Percentiles rank a stretch among this genome's conserved stretches.
Evolutionary conservation across 2,888 invertebrate genomes (phyloP).

Genomic region (Ectemnius cavifrons): DNA sequence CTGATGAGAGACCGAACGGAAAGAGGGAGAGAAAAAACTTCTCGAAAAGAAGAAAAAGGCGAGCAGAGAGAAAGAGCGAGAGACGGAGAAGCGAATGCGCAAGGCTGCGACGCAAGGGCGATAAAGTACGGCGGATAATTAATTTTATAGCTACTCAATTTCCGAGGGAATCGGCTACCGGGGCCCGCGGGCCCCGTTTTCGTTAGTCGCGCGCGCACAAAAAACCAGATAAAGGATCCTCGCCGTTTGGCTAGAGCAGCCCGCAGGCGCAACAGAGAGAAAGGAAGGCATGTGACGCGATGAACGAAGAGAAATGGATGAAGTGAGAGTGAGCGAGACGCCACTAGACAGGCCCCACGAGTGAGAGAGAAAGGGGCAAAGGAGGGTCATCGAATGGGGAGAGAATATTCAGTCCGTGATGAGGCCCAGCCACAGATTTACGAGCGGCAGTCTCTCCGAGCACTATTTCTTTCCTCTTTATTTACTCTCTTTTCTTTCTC

Average conservation of each 20-base stretch:
- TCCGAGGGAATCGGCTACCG: constrained; percentile 76
- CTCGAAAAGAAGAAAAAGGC: background rate
- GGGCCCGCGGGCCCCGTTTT: constrained; percentile 67
- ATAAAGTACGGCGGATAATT: constrained; percentile 77
- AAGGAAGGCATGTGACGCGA: background rate
- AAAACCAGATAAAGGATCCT: constrained; percentile 47
- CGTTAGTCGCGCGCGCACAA: constrained; percentile 68
- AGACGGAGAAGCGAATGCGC: constrained; percentile 39
- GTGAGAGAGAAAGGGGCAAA: constrained; percentile 10
- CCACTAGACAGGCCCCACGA: background rate
- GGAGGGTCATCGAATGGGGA: constrained; percentile 25
- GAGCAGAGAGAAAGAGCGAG: constrained; percentile 14
- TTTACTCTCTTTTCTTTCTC: constrained; percentile 65
- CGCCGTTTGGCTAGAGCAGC: constrained; percentile 24
- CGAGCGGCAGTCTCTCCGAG: constrained; percentile 70
- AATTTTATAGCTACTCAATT: constrained; percentile 78
- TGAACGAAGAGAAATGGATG: constrained; percentile 7
- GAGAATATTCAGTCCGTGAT: constrained; percentile 71
- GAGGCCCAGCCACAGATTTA: constrained; percentile 74
- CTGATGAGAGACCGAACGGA: background rate
- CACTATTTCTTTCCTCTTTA: constrained; percentile 61
- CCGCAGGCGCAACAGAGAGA: constrained; percentile 13
- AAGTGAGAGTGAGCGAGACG: constrained; percentile 14
- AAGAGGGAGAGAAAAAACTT: constrained; percentile 25
- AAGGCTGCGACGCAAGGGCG: constrained; percentile 61